These are phyloP conservation scores for Cryptocephalus primarius DNA, from an alignment of 2,888 invertebrate genomes.

Conservation along the genomic window DNA sequence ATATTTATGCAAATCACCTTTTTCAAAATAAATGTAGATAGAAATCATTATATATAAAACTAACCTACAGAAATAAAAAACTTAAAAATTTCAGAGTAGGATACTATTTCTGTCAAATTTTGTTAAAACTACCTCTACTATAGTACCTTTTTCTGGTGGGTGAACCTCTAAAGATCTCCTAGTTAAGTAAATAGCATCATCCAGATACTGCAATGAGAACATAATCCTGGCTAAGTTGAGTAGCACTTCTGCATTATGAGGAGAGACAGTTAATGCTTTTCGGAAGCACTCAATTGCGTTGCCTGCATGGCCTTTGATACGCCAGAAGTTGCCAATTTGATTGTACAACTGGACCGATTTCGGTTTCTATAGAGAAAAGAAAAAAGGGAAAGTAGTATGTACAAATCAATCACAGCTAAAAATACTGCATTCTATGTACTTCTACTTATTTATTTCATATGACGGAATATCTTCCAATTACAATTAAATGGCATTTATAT, in stretches of 20 bases:
- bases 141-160: conserved; percentile 55
- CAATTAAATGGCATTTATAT: no score
- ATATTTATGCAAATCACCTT: no score
- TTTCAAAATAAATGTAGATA: no score
- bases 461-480: no score
- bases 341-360: conserved; percentile 77
- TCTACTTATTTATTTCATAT: no score
- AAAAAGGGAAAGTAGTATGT: not conserved
- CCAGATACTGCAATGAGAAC: conserved; percentile 77
- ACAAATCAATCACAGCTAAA: no score
- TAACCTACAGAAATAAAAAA: no score
- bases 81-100: no score
- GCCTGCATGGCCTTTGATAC: conserved; percentile 78
- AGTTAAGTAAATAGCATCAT: conserved; percentile 82
- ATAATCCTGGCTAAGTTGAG: conserved; percentile 75
- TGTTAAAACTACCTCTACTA: no score
- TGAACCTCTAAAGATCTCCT: conserved; percentile 75
- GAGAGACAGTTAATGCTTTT: conserved; percentile 71
- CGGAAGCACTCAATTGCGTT: conserved; percentile 85
- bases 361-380: conserved; percentile 47
- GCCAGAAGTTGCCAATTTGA: conserved; percentile 87
- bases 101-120: no score
- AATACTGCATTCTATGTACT: no score
- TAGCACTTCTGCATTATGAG: conserved; percentile 77
- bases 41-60: no score